Evolutionary conservation across 1,140 invertebrate species (phyloP), one percentile per base, ranked within the genome.

Genomic region (Calosoma granatense): DNA sequence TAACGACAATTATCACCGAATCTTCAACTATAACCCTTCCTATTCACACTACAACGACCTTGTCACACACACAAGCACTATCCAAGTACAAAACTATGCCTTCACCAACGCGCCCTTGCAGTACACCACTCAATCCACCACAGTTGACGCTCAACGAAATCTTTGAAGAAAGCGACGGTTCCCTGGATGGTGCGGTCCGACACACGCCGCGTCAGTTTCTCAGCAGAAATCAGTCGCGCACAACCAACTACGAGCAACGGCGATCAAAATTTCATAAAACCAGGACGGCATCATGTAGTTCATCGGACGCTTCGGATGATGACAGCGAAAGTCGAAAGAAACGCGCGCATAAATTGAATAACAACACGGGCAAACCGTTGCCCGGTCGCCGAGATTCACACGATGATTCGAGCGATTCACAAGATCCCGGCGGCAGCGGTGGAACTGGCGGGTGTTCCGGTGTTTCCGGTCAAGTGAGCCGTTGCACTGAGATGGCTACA

Each of bases 271-370:
- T 87, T 58, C 82, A 86, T 57, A 88, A 88, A 66, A 81, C 84
- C 3, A 77, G 90, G 15, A 90, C 89, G 3, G 86, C 90, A 1
- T 92, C 88, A 3, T 92, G 91, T 66, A 90, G 88, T 62, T 90
- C 89, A 53, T 94, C 91, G 0, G 90, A 93, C 68, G 87, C 91
- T 2, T 92, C 89, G 51, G 92, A 95, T 69, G 91, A 94, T 70
- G 92, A 94, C 64, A 88, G 86, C 36, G 90, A 93, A 67, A 78
- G 78, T 47, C 78, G 86, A 17, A 88, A 90, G 65, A 90, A 91
- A 63, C 73, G 86, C 21, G 83, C 85, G 17, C 82, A 89, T 51
- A 88, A 88, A 70, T 74, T 86, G 41, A 76, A 76, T 22, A n/a
- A n/a, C n/a, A 75, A 76, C 1, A 74, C 80, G 1, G 78, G 80